phyloP scores from a whole-genome alignment of 2,797 vertebrate genomes.

The Pogonophryne albipinna region DNA sequence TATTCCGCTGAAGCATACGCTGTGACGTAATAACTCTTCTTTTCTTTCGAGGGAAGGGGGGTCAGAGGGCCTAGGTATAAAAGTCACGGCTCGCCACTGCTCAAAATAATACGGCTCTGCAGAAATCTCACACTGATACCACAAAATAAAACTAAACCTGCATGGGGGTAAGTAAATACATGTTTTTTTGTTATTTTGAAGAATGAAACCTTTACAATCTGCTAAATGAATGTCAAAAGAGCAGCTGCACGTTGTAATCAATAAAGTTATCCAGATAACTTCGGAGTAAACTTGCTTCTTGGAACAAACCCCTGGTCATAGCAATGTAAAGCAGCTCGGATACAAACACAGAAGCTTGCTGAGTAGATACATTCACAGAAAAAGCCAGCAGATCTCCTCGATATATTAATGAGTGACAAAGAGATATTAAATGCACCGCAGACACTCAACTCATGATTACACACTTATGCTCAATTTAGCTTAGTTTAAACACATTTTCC shows the following conservation, averaged over 20 bases:
- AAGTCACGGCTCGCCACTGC: too few relatives aligned
- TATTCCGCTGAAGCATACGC: too few relatives aligned
- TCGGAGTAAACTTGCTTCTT: constrained; percentile 18
- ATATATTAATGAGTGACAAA: neutral
- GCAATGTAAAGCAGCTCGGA: constrained; percentile 35
- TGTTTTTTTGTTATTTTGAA: neutral
- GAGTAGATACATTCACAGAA: neutral
- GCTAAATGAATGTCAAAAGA: neutral
- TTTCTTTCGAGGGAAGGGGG: too few relatives aligned
- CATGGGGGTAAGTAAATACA: neutral
- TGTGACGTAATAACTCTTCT: too few relatives aligned
- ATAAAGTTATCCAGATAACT: constrained; percentile 5
- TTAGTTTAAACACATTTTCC: neutral
- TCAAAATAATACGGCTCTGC: too few relatives aligned
- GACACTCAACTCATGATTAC: neutral
- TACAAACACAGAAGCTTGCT: constrained; percentile 21
- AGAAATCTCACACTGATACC: neutral
- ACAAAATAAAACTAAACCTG: neutral
- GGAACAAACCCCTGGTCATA: constrained; percentile 31
- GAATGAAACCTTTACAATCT: neutral
- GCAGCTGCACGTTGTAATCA: constrained; percentile 7
- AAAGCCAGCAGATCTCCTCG: neutral
- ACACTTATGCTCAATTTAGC: neutral
- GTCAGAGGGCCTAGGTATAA: too few relatives aligned
- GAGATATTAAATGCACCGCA: neutral